A percentile compares a stretch with the other conserved stretches of the same genome.
These are phyloP conservation scores for Camponotus fellah DNA, from an alignment of 2,888 invertebrate species.

Conservation along the genomic window DNA sequence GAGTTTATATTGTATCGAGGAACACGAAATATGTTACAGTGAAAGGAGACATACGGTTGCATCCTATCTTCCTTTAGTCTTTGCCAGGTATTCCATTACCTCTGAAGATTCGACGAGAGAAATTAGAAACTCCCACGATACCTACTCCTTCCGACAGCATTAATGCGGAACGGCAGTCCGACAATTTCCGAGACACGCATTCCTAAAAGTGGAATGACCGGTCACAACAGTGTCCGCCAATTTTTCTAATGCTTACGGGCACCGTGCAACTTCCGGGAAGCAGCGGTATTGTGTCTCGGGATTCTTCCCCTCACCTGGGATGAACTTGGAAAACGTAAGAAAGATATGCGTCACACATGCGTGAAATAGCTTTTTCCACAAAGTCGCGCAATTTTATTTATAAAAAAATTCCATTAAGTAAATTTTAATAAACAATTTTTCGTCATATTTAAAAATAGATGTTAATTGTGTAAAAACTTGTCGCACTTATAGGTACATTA, in stretches of 20 bases:
- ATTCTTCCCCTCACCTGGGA: conserved; percentile 68
- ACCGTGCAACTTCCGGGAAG: conserved; percentile 76
- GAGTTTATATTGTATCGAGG: background rate
- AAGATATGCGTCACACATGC: conserved; percentile 52
- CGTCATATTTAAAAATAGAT: background rate
- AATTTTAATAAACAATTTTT: background rate
- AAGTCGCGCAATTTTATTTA: conserved; percentile 54
- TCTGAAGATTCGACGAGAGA: conserved; percentile 8
- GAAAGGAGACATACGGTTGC: background rate
- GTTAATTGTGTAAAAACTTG: background rate
- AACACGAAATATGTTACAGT: background rate
- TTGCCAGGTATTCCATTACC: background rate
- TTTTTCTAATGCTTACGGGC: conserved; percentile 77
- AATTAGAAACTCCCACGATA: conserved; percentile 50
- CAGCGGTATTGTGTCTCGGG: conserved; percentile 74
- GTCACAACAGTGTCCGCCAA: conserved; percentile 76
- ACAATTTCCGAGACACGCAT: conserved; percentile 79
- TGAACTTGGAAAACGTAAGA: conserved; percentile 64
- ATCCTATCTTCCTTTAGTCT: background rate
- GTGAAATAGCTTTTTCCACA: conserved; percentile 65
- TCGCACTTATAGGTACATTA: background rate
- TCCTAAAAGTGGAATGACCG: conserved; percentile 76
- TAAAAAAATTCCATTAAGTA: no score
- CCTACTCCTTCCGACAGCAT: conserved; percentile 32
- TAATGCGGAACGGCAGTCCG: conserved; percentile 61